Evolutionary conservation across 2,797 vertebrate species (phyloP).

Genomic region (Toxotes lorentzi): DNA sequence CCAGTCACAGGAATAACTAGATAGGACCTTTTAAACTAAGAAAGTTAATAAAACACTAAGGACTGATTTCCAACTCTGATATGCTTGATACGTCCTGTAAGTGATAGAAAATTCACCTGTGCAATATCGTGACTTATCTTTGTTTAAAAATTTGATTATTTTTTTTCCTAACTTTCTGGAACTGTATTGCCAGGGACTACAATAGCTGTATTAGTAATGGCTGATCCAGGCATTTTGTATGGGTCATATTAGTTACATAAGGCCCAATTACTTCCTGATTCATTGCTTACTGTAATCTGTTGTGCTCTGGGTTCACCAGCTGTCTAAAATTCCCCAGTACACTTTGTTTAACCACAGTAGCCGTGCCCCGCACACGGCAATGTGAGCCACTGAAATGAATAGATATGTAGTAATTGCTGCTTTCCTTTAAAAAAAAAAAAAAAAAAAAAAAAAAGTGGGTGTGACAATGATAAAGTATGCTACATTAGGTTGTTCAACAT

Average conservation of each 20-base stretch:
- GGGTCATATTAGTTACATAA: neutral
- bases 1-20: neutral
- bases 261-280: neutral
- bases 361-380: neutral
- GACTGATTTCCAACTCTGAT: neutral
- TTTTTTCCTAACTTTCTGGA: neutral
- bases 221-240: neutral
- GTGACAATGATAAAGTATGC: neutral
- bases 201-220: neutral
- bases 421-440: neutral
- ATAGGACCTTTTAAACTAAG: neutral
- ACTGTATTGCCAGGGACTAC: neutral
- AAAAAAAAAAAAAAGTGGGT: neutral
- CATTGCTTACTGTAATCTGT: neutral
- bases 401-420: neutral
- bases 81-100: neutral
- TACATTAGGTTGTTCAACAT: neutral
- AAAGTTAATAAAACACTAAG: neutral
- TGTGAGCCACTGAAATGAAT: neutral
- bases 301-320: neutral
- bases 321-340: neutral
- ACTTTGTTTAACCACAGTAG: neutral
- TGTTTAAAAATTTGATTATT: no score
- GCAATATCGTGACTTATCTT: neutral
- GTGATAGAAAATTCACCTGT: neutral